Percentiles rank a stretch among this genome's conserved stretches.
These are phyloP conservation scores for Trematocara caparti DNA, from an alignment of 2,797 vertebrate species.

Conservation along the genomic window DNA sequence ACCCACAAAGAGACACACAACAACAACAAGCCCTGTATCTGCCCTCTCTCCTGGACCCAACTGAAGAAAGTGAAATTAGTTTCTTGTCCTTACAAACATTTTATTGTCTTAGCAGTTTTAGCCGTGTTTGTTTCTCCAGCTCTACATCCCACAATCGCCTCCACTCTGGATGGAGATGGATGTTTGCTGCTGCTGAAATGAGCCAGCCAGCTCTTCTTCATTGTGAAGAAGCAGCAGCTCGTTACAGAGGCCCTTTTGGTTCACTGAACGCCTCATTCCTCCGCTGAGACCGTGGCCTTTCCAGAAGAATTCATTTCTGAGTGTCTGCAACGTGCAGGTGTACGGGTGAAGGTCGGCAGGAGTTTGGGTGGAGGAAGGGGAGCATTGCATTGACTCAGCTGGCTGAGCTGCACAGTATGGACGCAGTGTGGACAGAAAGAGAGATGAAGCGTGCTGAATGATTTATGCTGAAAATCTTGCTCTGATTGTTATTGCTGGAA, in stretches of 20 bases:
- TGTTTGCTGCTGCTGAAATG: neutral
- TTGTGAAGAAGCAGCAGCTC: neutral
- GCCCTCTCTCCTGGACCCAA: neutral
- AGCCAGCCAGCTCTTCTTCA: neutral
- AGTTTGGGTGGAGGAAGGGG: neutral
- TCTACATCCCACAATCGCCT: neutral
- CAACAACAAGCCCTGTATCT: neutral
- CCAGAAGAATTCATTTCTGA: neutral
- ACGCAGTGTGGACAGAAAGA: neutral
- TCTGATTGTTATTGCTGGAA: neutral
- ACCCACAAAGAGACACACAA: neutral
- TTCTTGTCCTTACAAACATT: neutral
- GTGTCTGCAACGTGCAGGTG: neutral
- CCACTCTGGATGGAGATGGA: neutral
- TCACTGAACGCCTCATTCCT: neutral
- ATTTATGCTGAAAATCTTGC: neutral
- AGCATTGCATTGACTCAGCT: neutral
- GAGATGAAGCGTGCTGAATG: neutral
- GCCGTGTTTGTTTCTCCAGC: neutral
- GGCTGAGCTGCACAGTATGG: neutral
- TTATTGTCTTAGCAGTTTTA: neutral
- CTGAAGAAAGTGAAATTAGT: neutral
- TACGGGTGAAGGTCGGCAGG: neutral
- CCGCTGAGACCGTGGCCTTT: neutral
- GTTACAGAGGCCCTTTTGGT: neutral